phyloP scores from a whole-genome alignment of 2,113 vertebrate genomes.

The Cavia aperea region DNA sequence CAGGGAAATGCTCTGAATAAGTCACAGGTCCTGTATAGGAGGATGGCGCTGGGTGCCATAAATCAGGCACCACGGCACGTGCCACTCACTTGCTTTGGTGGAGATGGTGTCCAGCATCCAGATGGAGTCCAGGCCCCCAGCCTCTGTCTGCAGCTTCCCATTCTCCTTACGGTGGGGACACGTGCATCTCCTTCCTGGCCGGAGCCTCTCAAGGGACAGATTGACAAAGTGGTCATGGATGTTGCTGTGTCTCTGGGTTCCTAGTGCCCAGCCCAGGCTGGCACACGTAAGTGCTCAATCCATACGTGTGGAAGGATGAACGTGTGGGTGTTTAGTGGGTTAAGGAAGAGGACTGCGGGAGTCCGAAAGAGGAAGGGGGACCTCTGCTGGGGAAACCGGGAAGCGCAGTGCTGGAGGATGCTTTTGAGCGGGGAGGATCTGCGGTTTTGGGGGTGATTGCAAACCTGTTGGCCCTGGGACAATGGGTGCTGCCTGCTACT shows the following conservation, averaged over 20 bases:
- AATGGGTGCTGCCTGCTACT: background rate
- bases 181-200: background rate
- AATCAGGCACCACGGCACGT: rapidly evolving
- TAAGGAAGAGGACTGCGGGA: too few species aligned
- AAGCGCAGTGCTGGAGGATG: background rate
- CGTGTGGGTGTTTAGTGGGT: background rate
- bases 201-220: background rate
- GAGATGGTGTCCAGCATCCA: background rate
- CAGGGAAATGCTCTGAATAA: background rate
- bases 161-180: rapidly evolving
- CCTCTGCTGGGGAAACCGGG: conserved; percentile 33
- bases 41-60: too few species aligned
- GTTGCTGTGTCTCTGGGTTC: background rate
- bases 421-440: rapidly evolving
- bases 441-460: rapidly evolving
- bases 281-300: background rate
- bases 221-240: background rate
- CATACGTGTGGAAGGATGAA: background rate
- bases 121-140: background rate
- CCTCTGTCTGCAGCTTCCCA: background rate
- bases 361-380: background rate
- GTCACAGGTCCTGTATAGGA: background rate
- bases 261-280: background rate
- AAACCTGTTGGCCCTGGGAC: background rate
- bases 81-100: rapidly evolving